phyloP scores from a whole-genome alignment of 2,797 vertebrate species.

The Bothrops alternatus region DNA sequence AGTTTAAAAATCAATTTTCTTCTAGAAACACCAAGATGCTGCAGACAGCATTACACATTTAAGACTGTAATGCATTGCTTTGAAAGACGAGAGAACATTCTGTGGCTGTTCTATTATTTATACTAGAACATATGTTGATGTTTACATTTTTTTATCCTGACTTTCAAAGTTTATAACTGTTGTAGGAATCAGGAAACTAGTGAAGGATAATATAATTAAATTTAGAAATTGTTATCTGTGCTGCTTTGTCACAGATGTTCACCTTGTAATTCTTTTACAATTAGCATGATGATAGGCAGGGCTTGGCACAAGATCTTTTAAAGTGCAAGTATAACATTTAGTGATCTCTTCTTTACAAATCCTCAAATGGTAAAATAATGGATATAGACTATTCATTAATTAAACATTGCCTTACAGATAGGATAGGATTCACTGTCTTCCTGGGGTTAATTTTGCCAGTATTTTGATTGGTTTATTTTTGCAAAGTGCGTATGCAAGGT shows the following conservation, averaged over 20 bases:
- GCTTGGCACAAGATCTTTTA: not conserved
- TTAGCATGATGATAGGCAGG: not conserved
- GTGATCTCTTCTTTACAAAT: not conserved
- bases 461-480: not conserved
- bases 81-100: not conserved
- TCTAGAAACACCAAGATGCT: not conserved
- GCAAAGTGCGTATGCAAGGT: not conserved
- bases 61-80: not conserved
- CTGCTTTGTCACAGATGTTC: not conserved
- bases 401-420: not conserved
- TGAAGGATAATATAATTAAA: not conserved
- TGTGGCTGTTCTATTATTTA: not conserved
- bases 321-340: conserved; percentile 1
- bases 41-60: not conserved
- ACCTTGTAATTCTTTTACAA: not conserved
- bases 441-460: not conserved
- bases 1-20: not conserved
- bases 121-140: not conserved
- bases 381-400: not conserved
- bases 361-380: not conserved
- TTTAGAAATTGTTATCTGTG: not conserved
- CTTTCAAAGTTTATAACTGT: not conserved
- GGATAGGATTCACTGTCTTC: not conserved
- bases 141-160: not conserved
- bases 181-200: not conserved